A percentile compares a stretch with the other conserved stretches of the same genome.
Conservation (phyloP, 1,140 invertebrate genomes). For the Drosophila nannoptera region DNA sequence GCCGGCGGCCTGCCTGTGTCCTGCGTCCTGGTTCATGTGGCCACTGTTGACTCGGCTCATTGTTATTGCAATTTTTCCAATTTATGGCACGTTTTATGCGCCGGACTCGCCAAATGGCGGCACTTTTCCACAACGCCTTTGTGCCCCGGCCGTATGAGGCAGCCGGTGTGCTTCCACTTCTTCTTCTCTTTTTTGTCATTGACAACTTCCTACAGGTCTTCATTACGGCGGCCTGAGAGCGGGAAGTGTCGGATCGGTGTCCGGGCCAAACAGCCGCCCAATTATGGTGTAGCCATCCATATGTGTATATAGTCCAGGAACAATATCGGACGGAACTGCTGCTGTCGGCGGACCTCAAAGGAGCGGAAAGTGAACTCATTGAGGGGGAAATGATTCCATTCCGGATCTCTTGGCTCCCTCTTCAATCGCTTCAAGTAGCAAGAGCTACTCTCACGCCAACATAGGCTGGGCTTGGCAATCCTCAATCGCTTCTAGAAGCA, state of each 20-base stretch:
- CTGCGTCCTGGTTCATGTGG: constrained; percentile 21
- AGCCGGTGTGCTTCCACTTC: constrained; percentile 1
- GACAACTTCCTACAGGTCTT: constrained; percentile 68
- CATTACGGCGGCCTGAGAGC: constrained; percentile 33
- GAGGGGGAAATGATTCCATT: not conserved
- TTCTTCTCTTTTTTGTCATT: constrained; percentile 33
- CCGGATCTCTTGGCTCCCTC: no score
- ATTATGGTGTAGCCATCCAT: not conserved
- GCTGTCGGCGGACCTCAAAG: not conserved
- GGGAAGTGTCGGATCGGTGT: constrained; percentile 3
- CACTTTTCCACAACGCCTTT: constrained; percentile 8
- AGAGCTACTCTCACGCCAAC: no score
- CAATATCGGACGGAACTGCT: not conserved
- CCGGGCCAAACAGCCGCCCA: constrained; percentile 16
- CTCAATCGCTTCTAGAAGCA: no score
- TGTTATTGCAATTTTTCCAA: constrained; percentile 58
- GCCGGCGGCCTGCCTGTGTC: constrained; percentile 13
- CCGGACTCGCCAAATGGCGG: constrained; percentile 7
- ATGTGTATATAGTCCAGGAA: not conserved
- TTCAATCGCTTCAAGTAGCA: no score
- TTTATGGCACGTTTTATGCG: constrained; percentile 55
- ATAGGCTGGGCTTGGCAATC: no score
- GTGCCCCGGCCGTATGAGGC: constrained; percentile 25
- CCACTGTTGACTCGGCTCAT: constrained; percentile 47
- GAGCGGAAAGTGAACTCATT: not conserved